A percentile compares a stretch with the other conserved stretches of the same genome.
phyloP scores from a whole-genome alignment of 1,140 invertebrate species.

The Chironomus tepperi region DNA sequence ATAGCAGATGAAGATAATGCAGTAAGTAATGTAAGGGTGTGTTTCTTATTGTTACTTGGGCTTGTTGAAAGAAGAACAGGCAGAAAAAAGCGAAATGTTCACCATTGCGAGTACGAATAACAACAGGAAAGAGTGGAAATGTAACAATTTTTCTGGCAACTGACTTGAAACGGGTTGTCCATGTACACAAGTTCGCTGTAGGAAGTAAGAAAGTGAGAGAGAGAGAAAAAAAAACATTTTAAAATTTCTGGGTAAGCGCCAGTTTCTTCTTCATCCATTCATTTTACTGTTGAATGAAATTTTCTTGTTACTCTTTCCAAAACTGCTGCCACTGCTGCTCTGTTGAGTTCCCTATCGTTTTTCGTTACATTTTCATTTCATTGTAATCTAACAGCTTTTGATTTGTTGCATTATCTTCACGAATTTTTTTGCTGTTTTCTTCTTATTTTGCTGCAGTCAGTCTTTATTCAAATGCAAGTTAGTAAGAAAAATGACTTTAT shows the following conservation, averaged over 20 bases:
- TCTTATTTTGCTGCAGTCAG: background rate
- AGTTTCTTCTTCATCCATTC: background rate
- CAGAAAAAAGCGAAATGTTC: too few relatives aligned
- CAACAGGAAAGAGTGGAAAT: background rate
- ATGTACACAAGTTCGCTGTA: background rate
- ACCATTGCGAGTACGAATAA: background rate
- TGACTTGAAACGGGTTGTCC: background rate
- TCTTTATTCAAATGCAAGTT: background rate
- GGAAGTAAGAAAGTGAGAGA: background rate
- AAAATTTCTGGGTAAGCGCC: background rate
- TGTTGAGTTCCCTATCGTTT: background rate
- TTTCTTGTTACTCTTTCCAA: background rate
- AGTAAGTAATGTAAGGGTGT: too few relatives aligned
- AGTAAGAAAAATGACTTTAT: conserved; percentile 7
- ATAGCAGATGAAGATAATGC: too few relatives aligned
- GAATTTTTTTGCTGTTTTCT: background rate
- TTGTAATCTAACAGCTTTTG: conserved; percentile 12
- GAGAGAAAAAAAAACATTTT: background rate
- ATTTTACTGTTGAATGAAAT: conserved; percentile 10
- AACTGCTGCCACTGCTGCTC: background rate
- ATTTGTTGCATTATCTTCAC: background rate
- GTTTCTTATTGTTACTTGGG: too few relatives aligned
- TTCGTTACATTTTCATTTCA: background rate
- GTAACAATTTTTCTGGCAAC: conserved; percentile 7
- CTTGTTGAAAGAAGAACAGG: too few relatives aligned